Conservation (phyloP, 2,113 vertebrate species). For the Dicerorhinus sumatrensis region DNA sequence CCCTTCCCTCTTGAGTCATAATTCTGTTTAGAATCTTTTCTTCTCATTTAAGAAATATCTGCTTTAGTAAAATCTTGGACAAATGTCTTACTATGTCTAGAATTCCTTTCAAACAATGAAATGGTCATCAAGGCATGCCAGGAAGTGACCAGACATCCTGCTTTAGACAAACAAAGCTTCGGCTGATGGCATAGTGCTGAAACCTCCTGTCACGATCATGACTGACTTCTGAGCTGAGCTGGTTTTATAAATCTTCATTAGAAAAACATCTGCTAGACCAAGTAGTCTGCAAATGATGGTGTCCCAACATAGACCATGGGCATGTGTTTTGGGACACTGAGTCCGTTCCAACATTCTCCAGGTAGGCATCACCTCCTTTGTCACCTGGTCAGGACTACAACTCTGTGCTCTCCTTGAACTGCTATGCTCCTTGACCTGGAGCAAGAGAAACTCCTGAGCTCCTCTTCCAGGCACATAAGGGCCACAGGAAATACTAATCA, state of each 20-base stretch:
- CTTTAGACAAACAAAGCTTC: neutral
- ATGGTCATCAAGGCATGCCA: neutral
- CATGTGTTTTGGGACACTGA: neutral
- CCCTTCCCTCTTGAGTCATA: constrained; percentile 59
- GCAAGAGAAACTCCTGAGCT: rapidly evolving
- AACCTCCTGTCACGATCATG: neutral
- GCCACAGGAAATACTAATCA: neutral
- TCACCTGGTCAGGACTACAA: neutral
- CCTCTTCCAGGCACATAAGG: neutral
- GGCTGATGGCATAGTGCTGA: neutral
- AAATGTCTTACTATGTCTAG: neutral
- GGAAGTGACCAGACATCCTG: neutral
- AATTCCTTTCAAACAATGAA: constrained; percentile 23
- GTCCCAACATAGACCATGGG: no score
- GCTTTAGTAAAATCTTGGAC: neutral
- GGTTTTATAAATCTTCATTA: neutral
- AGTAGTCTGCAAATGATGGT: neutral
- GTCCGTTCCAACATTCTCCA: neutral
- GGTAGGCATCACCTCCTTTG: neutral
- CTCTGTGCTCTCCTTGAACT: neutral
- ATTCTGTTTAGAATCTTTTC: neutral
- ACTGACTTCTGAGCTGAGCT: neutral
- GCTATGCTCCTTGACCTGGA: neutral
- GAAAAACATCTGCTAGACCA: neutral
- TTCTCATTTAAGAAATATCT: constrained; percentile 32